These are phyloP conservation scores for Plecotus auritus DNA, from an alignment of 2,113 vertebrate genomes.

Conservation along the genomic window DNA sequence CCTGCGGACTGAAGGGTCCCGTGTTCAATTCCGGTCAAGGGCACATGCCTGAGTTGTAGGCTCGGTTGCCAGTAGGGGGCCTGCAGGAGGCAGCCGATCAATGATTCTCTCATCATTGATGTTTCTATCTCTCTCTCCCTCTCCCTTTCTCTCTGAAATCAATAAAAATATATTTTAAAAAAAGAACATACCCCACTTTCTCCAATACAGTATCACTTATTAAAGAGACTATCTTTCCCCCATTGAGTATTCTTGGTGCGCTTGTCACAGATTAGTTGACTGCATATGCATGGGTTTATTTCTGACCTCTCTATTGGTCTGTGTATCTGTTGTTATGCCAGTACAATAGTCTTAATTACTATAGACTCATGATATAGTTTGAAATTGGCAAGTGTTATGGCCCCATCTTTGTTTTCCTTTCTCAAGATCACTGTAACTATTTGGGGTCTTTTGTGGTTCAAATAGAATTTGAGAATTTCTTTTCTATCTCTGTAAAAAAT, in stretches of 20 bases:
- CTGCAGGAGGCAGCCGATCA: no score
- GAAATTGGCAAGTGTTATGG: not conserved
- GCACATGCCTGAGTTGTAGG: no score
- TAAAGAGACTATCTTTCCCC: not conserved
- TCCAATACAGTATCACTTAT: not conserved
- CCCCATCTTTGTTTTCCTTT: not conserved
- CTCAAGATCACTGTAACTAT: not conserved
- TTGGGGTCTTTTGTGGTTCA: not conserved
- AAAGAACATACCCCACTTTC: not conserved
- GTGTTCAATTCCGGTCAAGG: no score
- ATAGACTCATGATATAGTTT: not conserved
- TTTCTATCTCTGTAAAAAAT: not conserved
- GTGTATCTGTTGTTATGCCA: not conserved
- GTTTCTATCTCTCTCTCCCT: no score
- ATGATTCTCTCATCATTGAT: no score
- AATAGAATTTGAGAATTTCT: not conserved
- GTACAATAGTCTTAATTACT: not conserved
- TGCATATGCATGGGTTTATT: not conserved
- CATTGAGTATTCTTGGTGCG: not conserved
- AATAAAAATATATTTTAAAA: no score
- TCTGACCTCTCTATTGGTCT: not conserved
- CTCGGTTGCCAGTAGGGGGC: no score
- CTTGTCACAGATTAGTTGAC: not conserved
- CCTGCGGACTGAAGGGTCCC: no score
- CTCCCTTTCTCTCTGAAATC: no score